phyloP scores from a whole-genome alignment of 92 coral and sea anemone genomes.

The Palythoa grandis region DNA sequence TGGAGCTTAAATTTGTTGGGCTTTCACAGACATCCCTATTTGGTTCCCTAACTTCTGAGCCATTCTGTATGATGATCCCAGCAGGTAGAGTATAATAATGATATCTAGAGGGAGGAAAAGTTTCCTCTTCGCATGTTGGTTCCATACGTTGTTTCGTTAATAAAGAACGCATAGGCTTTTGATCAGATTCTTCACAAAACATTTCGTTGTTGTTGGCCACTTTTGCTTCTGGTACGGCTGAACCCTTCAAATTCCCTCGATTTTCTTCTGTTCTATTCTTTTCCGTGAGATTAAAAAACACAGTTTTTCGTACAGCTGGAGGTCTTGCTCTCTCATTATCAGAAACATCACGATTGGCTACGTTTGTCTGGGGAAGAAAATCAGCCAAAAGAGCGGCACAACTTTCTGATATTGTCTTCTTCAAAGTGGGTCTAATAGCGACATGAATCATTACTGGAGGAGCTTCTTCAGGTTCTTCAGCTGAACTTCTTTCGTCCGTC shows the following conservation, averaged over 20 bases:
- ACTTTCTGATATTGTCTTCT: conserved; percentile 35
- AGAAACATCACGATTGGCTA: neutral
- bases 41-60: conserved; percentile 69
- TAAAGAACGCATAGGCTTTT: conserved; percentile 3
- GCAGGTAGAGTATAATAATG: conserved; percentile 37
- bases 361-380: conserved; percentile 9
- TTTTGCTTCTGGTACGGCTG: neutral
- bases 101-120: conserved; percentile 17
- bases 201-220: neutral
- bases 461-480: neutral
- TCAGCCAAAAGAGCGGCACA: conserved; percentile 42
- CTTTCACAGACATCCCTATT: conserved; percentile 22
- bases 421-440: conserved; percentile 27
- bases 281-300: conserved; percentile 36
- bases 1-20: conserved; percentile 29
- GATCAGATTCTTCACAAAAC: neutral
- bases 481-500: neutral
- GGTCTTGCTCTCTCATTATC: conserved; percentile 3
- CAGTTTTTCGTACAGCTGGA: conserved; percentile 26
- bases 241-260: neutral
- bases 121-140: neutral
- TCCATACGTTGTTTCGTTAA: conserved; percentile 11
- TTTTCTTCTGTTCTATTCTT: neutral
- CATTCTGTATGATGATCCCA: conserved; percentile 85
- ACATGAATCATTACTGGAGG: conserved; percentile 11